Percentiles rank a stretch among this genome's conserved stretches.
Evolutionary conservation across 2,113 vertebrate genomes (phyloP).

Genomic region (Dipodomys spectabilis): DNA sequence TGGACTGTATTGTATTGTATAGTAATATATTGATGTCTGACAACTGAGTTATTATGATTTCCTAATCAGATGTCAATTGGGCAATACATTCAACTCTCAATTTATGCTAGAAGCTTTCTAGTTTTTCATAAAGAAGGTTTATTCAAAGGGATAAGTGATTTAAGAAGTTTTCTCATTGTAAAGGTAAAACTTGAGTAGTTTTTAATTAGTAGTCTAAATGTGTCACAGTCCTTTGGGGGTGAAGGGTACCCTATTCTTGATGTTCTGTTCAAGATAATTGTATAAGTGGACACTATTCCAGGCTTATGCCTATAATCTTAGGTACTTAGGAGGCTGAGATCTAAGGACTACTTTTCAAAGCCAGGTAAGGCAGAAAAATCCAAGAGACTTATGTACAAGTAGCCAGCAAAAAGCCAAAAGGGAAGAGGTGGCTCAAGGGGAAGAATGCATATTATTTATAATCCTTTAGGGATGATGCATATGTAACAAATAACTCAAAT

Average conservation of each 20-base stretch:
- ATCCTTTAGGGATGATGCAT: neutral
- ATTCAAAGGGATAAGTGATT: neutral
- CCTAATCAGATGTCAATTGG: neutral
- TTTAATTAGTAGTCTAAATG: slow-evolving; percentile 25
- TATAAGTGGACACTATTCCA: no score
- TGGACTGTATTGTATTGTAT: no score
- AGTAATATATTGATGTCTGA: neutral
- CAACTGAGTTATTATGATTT: neutral
- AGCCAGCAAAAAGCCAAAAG: no score
- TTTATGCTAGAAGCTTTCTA: neutral
- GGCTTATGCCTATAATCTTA: no score
- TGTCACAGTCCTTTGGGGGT: neutral
- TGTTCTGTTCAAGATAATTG: neutral
- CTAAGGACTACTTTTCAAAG: no score
- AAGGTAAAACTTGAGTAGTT: neutral
- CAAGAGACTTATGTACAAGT: no score
- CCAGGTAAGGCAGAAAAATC: no score
- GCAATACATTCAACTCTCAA: neutral
- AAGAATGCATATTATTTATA: slow-evolving; percentile 3
- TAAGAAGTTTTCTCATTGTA: neutral
- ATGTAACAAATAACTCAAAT: neutral
- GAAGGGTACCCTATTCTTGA: neutral
- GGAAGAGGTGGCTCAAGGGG: no score
- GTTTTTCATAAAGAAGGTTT: slow-evolving; percentile 41
- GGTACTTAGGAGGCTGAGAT: no score